Conservation (phyloP, 1,140 invertebrate species). For the Nebria ingens region DNA sequence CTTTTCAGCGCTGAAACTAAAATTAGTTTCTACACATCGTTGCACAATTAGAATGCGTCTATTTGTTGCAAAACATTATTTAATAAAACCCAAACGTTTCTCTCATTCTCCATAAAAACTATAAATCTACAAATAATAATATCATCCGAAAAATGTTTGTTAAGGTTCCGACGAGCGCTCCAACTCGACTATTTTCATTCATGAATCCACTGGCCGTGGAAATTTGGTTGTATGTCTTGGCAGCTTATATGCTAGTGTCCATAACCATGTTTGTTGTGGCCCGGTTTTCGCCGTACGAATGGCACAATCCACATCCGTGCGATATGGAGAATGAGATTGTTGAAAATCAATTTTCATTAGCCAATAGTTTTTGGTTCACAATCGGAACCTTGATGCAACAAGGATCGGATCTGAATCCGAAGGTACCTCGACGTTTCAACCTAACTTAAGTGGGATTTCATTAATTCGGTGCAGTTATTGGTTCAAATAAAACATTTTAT, state of each 20-base stretch:
- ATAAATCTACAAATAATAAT: no score
- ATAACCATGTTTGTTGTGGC: conserved; percentile 77
- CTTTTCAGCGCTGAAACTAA: no score
- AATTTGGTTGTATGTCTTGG: conserved; percentile 71
- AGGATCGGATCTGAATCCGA: conserved; percentile 63
- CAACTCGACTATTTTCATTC: conserved; percentile 74
- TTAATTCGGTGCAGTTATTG: no score
- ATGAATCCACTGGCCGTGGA: conserved; percentile 76
- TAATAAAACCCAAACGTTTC: no score
- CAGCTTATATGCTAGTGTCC: conserved; percentile 66
- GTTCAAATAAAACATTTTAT: no score
- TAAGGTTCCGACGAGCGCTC: conserved; percentile 52
- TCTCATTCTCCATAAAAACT: no score
- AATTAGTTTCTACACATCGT: no score
- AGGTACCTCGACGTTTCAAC: conserved; percentile 48
- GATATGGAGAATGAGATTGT: conserved; percentile 47
- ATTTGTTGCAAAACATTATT: no score
- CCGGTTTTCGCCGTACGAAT: conserved; percentile 69
- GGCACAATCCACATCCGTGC: conserved; percentile 66
- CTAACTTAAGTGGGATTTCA: no score
- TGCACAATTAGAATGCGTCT: no score
- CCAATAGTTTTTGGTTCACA: conserved; percentile 71
- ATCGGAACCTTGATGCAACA: conserved; percentile 78
- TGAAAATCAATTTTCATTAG: conserved; percentile 56
- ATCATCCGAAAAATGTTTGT: no score